Evolutionary conservation across 2,888 invertebrate genomes (phyloP).

Genomic region (Steinernema hermaphroditum): DNA sequence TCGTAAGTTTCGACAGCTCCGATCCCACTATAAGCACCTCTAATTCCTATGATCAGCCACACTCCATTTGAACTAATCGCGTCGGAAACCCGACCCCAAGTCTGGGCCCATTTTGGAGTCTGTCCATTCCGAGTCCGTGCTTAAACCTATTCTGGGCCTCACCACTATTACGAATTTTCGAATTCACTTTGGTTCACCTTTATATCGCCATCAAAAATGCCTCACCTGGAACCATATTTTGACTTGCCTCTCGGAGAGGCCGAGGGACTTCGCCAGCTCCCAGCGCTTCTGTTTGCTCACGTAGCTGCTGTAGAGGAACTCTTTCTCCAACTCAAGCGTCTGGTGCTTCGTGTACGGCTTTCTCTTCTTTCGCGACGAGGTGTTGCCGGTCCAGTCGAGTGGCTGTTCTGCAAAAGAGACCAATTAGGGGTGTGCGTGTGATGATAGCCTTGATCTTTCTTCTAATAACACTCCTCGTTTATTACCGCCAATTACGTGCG

Average conservation of each 20-base stretch:
- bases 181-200: too few species aligned
- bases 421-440: background rate
- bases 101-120: too few species aligned
- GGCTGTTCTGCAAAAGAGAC: constrained; percentile 33
- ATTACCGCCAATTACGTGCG: constrained; percentile 24
- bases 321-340: constrained; percentile 70
- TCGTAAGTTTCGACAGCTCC: too few species aligned
- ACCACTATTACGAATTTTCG: too few species aligned
- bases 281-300: constrained; percentile 70
- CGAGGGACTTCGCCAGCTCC: constrained; percentile 70
- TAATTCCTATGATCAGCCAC: too few species aligned
- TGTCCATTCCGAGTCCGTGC: too few species aligned
- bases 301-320: constrained; percentile 70
- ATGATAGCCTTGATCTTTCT: background rate
- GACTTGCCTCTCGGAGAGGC: constrained; percentile 66
- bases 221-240: constrained; percentile 66
- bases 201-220: too few species aligned
- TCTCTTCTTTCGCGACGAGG: constrained; percentile 71
- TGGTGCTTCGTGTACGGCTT: constrained; percentile 71
- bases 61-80: too few species aligned
- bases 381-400: constrained; percentile 38
- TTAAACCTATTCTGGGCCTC: too few species aligned
- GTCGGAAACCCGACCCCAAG: too few species aligned
- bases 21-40: too few species aligned
- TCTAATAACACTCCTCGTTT: background rate